Evolutionary conservation across 2,797 vertebrate species (phyloP).

Genomic region (Phalloptychus januarius): DNA sequence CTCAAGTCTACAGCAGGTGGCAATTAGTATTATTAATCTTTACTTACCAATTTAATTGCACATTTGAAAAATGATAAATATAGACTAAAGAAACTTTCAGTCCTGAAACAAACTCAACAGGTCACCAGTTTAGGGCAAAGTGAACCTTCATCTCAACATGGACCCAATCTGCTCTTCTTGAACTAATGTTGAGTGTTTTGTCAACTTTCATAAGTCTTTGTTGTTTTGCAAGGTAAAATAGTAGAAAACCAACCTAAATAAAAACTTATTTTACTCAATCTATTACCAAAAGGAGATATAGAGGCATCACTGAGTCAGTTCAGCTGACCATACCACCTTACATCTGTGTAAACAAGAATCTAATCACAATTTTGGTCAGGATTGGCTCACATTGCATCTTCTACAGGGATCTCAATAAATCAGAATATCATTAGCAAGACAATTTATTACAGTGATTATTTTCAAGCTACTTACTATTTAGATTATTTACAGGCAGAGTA

Average conservation of each 20-base stretch:
- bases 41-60: neutral
- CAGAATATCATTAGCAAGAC: too few relatives aligned
- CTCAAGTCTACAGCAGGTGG: neutral
- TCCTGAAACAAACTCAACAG: neutral
- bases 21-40: neutral
- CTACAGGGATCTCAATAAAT: neutral
- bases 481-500: neutral
- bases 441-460: neutral
- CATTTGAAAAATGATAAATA: neutral
- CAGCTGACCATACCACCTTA: neutral
- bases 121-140: neutral
- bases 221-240: neutral
- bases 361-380: neutral
- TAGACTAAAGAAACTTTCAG: neutral
- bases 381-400: neutral
- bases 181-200: neutral
- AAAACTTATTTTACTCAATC: neutral
- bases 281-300: neutral
- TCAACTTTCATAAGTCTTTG: conserved; percentile 2
- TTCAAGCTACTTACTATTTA: neutral
- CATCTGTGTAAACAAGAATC: neutral
- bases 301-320: neutral
- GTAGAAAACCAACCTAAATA: neutral
- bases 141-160: neutral
- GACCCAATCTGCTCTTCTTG: neutral